Conservation (phyloP, 1,140 invertebrate genomes). For the Drosophila albomicans region DNA sequence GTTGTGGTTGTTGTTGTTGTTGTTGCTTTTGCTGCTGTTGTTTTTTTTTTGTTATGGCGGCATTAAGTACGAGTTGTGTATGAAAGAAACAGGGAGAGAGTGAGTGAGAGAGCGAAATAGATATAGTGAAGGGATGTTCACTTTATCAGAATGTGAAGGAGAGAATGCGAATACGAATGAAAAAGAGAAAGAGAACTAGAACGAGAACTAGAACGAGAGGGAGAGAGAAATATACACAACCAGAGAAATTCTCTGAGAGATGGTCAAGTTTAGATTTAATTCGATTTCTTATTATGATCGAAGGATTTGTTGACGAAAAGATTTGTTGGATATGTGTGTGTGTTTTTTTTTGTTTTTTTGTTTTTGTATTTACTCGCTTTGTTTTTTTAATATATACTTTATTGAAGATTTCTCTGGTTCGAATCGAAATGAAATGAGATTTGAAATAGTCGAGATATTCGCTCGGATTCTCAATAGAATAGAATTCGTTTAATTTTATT, state of each 20-base stretch:
- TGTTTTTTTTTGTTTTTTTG: constrained; percentile 17
- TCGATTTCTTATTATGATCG: constrained; percentile 6
- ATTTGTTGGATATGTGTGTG: constrained; percentile 58
- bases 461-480: constrained; percentile 6
- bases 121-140: background rate
- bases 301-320: constrained; percentile 23
- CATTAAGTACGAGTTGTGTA: constrained; percentile 27
- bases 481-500: constrained; percentile 2
- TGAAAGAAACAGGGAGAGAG: constrained; percentile 27
- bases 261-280: constrained; percentile 16
- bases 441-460: background rate
- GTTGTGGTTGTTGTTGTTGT: constrained; percentile 16
- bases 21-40: no score
- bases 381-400: constrained; percentile 7
- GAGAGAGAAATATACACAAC: constrained; percentile 15
- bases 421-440: constrained; percentile 1
- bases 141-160: constrained; percentile 6
- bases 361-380: background rate
- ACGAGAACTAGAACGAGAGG: no score
- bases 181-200: no score
- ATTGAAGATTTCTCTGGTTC: constrained; percentile 28
- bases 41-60: constrained; percentile 15
- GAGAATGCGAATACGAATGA: constrained; percentile 13
- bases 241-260: constrained; percentile 28
- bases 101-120: constrained; percentile 9